A percentile compares a stretch with the other conserved stretches of the same genome.
phyloP scores from a whole-genome alignment of 2,888 invertebrate genomes.

The Andrena camellia region DNA sequence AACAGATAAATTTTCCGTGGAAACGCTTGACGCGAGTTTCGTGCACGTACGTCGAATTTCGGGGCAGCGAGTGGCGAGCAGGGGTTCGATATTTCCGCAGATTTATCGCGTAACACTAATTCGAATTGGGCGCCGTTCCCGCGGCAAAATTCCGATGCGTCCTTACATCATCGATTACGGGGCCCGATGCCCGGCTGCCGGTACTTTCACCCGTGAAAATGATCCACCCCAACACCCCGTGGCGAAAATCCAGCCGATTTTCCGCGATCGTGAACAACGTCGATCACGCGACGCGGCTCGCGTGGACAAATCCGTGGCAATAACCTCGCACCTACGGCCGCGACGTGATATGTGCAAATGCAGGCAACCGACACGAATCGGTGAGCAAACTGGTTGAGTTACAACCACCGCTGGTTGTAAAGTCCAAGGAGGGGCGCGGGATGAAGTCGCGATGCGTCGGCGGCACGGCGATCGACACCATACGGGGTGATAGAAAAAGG shows the following conservation, averaged over 20 bases:
- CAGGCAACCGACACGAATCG: constrained; percentile 76
- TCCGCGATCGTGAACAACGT: constrained; percentile 65
- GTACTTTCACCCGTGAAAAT: constrained; percentile 57
- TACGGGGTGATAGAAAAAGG: too few relatives aligned
- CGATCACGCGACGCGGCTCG: constrained; percentile 58
- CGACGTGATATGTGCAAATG: constrained; percentile 76
- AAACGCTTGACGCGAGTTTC: not conserved
- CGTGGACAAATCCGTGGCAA: constrained; percentile 77
- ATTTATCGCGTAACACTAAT: constrained; percentile 51
- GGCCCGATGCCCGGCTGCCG: constrained; percentile 25
- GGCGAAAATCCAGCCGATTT: constrained; percentile 57
- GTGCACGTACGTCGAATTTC: not conserved
- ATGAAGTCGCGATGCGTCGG: constrained; percentile 42
- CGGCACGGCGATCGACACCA: too few relatives aligned
- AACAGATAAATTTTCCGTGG: not conserved
- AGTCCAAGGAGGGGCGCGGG: constrained; percentile 68
- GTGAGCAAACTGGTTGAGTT: constrained; percentile 77
- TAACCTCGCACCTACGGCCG: constrained; percentile 71
- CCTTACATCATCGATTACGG: constrained; percentile 56
- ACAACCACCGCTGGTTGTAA: constrained; percentile 72
- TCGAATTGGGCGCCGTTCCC: constrained; percentile 38
- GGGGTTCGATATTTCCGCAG: constrained; percentile 47
- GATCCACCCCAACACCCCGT: not conserved
- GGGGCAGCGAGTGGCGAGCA: not conserved
- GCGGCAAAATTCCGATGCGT: constrained; percentile 53